Conservation (phyloP, 2,888 invertebrate species). For the Tridacna gigas region DNA sequence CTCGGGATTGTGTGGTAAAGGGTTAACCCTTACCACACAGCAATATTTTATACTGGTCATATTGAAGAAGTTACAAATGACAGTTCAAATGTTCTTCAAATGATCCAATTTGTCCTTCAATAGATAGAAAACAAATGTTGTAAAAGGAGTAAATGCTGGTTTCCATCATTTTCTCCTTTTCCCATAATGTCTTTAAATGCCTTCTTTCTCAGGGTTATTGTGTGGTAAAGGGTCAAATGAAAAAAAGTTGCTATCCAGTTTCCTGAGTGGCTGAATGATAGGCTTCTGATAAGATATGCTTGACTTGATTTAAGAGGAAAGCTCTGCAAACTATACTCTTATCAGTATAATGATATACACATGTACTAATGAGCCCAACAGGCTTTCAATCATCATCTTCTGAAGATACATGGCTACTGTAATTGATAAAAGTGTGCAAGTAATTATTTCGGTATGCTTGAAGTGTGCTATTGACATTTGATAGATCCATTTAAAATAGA, state of each 20-base stretch:
- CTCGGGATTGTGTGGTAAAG: too few relatives aligned
- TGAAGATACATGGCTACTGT: constrained; percentile 17
- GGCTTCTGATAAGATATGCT: constrained; percentile 21
- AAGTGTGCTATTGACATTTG: constrained; percentile 7
- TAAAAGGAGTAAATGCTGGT: too few relatives aligned
- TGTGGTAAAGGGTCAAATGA: background rate
- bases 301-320: constrained; percentile 22
- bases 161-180: too few relatives aligned
- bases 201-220: too few relatives aligned
- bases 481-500: background rate
- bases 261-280: background rate
- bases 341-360: constrained; percentile 36
- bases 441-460: constrained; percentile 15
- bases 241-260: background rate
- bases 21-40: too few relatives aligned
- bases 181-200: background rate
- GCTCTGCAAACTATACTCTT: constrained; percentile 4
- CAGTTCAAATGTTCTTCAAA: too few relatives aligned
- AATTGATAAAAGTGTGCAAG: constrained; percentile 12
- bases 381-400: constrained; percentile 29
- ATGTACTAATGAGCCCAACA: constrained; percentile 30
- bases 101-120: too few relatives aligned
- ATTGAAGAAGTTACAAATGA: too few relatives aligned
- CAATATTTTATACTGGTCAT: too few relatives aligned
- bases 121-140: background rate